Evolutionary conservation across 23 tunicate genomes (phyloP).

Genomic region (Oikopleura dioica): DNA sequence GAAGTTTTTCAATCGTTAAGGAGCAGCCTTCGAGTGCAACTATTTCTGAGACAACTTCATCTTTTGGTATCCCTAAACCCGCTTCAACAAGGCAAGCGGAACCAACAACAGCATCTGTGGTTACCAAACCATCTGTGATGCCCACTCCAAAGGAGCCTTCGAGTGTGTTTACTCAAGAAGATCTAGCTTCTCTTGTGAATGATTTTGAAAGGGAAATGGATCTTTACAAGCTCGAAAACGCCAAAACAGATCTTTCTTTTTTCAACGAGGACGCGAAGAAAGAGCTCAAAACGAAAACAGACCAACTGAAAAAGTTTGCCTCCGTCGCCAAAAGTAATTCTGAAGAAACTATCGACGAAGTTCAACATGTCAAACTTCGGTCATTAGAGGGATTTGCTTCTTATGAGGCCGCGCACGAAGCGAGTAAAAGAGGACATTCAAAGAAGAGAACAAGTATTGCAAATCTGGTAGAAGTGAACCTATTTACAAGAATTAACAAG

Average conservation of each 20-base stretch:
- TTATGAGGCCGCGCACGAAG: not conserved
- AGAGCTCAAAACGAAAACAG: not conserved
- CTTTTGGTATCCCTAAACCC: no score
- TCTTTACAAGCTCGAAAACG: not conserved
- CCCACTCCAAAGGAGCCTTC: no score
- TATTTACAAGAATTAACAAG: no score
- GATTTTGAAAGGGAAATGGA: conserved; percentile 4
- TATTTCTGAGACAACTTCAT: no score
- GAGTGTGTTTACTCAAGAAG: no score
- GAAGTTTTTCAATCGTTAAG: no score
- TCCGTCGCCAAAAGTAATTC: not conserved
- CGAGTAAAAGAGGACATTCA: no score
- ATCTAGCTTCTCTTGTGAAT: not conserved
- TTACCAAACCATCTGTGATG: no score
- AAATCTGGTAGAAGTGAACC: not conserved
- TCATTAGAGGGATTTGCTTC: not conserved
- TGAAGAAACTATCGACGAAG: not conserved
- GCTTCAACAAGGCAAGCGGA: no score
- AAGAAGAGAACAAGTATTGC: no score
- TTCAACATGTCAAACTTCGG: not conserved
- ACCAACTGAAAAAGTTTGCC: not conserved
- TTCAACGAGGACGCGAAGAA: not conserved
- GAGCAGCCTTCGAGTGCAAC: no score
- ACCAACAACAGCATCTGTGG: no score
- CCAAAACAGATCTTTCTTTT: not conserved